Evolutionary conservation across 2,797 vertebrate genomes (phyloP), one percentile per base, ranked within the genome.

Genomic region (Tokudaia tokunoshimensis): DNA sequence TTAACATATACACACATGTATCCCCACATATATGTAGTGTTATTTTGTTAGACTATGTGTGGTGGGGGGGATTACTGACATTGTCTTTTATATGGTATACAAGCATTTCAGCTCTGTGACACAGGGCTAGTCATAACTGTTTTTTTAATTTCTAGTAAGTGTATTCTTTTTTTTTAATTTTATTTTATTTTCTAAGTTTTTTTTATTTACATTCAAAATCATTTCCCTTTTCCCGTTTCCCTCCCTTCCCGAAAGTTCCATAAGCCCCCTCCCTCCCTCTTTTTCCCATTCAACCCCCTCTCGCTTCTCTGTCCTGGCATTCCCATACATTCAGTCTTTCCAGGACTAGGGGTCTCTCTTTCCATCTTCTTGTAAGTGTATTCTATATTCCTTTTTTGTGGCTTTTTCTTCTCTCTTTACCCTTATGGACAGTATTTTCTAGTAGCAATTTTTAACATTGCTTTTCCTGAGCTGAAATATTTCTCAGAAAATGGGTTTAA

Each of bases 91-190:
- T 3, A 20, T 9, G 14, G 14, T 76, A 29, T 24, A 9, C 70
- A 29, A 63, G n/a, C 3, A 31, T 63, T 84, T 63, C 3, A 84
- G 8, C n/a, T 37, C 80, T 82, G 20, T 37, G n/a, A 22, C 34
- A 11, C 59, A 6, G 26, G 14, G 4, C 59, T 31, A 24, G 19
- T 29, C 14, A 12, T 80, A 41, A 14, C 6, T 2, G 11, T 5
- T 44, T 87, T 55, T 6, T 70, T 41, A 52, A 86, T n/a, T 85
- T 78, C 81, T 86, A 97, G 86, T 74, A 82, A 70, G n/a, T 75
- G 1, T 37, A 24, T 12, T 91, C 55, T 41, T 41, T 41, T 41
- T 41, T 41, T 41, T 41, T 41, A 41, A 41, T 41, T 41, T 41
- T 41, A 41, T 41, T 41, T 41, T 41, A 41, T 41, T 41, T 41